A percentile compares a stretch with the other conserved stretches of the same genome.
phyloP scores from a whole-genome alignment of 2,113 vertebrate species.

The Lipophrys pholis region DNA sequence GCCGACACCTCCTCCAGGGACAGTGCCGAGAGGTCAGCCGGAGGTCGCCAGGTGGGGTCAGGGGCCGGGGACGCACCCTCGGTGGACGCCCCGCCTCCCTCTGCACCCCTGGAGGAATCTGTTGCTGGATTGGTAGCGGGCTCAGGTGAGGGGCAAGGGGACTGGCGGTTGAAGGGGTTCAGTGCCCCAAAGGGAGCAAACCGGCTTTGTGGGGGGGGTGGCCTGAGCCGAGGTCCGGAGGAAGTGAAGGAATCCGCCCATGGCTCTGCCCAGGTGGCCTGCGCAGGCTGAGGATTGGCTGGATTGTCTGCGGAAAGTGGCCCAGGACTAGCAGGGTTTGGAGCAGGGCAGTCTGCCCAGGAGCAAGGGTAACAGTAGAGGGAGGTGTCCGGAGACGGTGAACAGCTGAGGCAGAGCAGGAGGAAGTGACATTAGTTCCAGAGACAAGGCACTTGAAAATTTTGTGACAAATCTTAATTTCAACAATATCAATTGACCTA shows the following conservation, averaged over 20 bases:
- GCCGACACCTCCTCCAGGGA: constrained; percentile 96
- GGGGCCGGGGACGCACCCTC: constrained; percentile 76
- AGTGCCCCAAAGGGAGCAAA: constrained; percentile 93
- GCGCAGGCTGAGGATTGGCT: constrained; percentile 81
- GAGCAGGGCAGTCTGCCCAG: constrained; percentile 92
- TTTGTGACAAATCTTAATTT: no score
- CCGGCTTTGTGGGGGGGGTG: constrained; percentile 88
- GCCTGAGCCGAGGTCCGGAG: constrained; percentile 85
- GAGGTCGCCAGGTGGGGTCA: constrained; percentile 88
- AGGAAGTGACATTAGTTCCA: neutral
- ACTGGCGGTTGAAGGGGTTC: constrained; percentile 89
- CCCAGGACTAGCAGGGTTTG: constrained; percentile 80
- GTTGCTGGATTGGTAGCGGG: constrained; percentile 73
- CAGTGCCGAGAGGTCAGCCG: constrained; percentile 90
- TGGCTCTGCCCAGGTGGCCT: constrained; percentile 87
- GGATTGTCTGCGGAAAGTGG: constrained; percentile 58
- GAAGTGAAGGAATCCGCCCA: constrained; percentile 85
- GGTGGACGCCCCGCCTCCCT: constrained; percentile 83
- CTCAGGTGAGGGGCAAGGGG: constrained; percentile 82
- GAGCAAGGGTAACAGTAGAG: constrained; percentile 96
- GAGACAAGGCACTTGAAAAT: neutral
- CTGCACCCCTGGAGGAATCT: constrained; percentile 82
- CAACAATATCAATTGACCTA: no score
- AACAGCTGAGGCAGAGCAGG: constrained; percentile 75
- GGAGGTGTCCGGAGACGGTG: constrained; percentile 90